Evolutionary conservation across 2,113 vertebrate species (phyloP), one percentile per base, ranked within the genome.

Genomic region (human): DNA sequence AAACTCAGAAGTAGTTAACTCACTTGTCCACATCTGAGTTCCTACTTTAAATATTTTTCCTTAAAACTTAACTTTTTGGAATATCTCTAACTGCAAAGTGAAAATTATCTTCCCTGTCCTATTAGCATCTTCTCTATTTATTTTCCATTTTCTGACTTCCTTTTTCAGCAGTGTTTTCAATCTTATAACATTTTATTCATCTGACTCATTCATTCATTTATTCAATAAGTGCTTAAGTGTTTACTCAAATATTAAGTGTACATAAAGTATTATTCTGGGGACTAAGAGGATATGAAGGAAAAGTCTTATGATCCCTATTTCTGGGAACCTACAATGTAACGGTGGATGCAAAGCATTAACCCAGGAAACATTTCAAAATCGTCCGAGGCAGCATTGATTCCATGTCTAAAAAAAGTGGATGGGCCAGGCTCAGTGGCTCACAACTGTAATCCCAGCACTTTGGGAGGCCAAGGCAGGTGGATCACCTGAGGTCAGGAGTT

Each of bases 121-220:
- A 16, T 52, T 48, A 73, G 50, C 52, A 64, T 85, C 30, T 88
- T 30, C 40, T 80, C 72, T 68, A 38, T 13, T 79, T 75, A 52
- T 66, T 96, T 90, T 57, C 45, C 25, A 73, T 66, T 86, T 22
- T 84, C 30, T 57, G 38, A 68, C 27, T 93, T 79, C 59, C 32
- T 76, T 32, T 84, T 68, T 70, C n/a, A 87, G 82, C n/a, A 89
- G n/a, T 6, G 30, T 82, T 96, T 81, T 78, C 76, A 93, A 72
- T 14, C 16, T 87, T 43, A 35, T 40, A 72, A 68, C 17, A 75
- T 88, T 80, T 92, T 57, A 55, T 64, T 87, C 95, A 48, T 55
- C 57, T 55, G 43, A 61, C 66, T 84, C 70, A 57, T 23, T 83
- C 32, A 14, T 68, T 73, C 32, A 80, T 75, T 95, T 75, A 61